These are phyloP conservation scores for Albula glossodonta DNA, from an alignment of 2,113 vertebrate genomes.

Conservation along the genomic window DNA sequence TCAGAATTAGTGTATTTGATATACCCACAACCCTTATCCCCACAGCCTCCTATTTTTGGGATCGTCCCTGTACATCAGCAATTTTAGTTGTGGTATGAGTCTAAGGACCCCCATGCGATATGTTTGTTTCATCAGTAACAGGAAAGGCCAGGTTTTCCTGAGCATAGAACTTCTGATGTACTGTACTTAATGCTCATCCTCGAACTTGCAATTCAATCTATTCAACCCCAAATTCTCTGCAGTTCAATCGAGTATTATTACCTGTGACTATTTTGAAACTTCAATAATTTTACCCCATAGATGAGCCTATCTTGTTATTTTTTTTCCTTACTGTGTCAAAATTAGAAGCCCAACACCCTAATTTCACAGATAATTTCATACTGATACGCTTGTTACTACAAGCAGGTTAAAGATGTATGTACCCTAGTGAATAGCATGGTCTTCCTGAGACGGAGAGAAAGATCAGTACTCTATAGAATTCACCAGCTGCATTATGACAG, in stretches of 20 bases:
- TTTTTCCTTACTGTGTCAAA: not conserved
- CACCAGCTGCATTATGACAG: not conserved
- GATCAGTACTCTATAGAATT: not conserved
- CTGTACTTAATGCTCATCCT: not conserved
- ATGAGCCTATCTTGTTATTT: not conserved
- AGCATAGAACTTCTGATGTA: not conserved
- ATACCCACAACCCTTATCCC: not conserved
- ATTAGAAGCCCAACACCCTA: not conserved
- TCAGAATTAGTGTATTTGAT: not conserved
- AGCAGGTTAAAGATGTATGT: not conserved
- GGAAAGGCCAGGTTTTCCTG: not conserved
- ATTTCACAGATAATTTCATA: not conserved
- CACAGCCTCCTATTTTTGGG: too few relatives aligned
- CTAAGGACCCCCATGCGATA: not conserved
- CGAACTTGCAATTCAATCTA: not conserved
- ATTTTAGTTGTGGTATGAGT: too few relatives aligned
- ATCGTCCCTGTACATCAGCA: too few relatives aligned
- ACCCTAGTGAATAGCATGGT: not conserved
- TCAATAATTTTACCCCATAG: not conserved
- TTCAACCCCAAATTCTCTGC: not conserved
- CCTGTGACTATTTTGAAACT: not conserved
- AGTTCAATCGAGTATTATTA: not conserved
- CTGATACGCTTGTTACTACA: not conserved
- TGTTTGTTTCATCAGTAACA: not conserved
- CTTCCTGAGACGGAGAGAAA: slow-evolving; percentile 2